Evolutionary conservation across 1,140 invertebrate species (phyloP), one percentile per base, ranked within the genome.

Genomic region (Luehdorfia chinensis): DNA sequence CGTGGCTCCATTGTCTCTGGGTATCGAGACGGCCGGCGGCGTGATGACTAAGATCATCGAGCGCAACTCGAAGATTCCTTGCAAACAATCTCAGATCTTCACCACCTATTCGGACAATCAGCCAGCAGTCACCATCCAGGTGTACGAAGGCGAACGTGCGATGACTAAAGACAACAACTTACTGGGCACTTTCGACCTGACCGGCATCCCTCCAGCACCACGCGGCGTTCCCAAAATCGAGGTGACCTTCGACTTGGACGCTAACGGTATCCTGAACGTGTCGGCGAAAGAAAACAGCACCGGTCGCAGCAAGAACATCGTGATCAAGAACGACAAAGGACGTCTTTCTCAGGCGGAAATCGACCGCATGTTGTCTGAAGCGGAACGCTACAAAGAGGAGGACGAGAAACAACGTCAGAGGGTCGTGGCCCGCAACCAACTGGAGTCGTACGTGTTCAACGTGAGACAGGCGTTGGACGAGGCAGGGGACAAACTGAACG

Each of bases 321-420:
- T 93, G 16, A 97, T 97, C 44, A 95, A 93, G 30, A 97, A 97
- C 69, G 95, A 97, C 75, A 97, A 97, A 75, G 95, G 96, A 5
- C 90, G 95, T 25, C 85, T 97, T 2, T 93, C 91, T 1, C 95
- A 96, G 66, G 93, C 94, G 12, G 95, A 97, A 64, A 97, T 97
- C 62, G 94, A 97, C 61, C 84, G 91, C 12, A 97, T 97, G 96
- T 87, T 97, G 9, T 75, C 88, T 11, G 92, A 93, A 28, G 92
- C 92, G 1, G 91, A 92, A 55, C 89, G 88, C 49, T 92, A 92
- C 66, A 89, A 88, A 49, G 87, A 87, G 12, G 90, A 92, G 62
- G 91, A 92, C 59, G 90, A 92, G 14, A 88, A 88, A 28, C 91
- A 92, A 56, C 83, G 87, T 43, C 87, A 91, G 39, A 87, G 90